Base-by-base conservation (phyloP, 2,113 vertebrate genomes). In the Bubo scandiacus region DNA sequence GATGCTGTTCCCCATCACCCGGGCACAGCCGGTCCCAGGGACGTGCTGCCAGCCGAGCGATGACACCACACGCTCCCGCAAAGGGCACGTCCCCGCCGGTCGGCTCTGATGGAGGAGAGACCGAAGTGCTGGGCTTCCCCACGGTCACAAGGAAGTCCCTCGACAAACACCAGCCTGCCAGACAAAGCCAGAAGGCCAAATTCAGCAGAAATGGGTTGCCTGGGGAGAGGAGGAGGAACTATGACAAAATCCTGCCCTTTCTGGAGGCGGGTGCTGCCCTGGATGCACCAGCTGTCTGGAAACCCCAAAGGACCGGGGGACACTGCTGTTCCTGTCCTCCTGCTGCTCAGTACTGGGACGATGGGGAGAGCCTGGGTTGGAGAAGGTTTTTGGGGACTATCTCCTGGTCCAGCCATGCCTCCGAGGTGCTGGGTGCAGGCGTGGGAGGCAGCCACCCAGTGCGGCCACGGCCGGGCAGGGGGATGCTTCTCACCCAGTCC, bases 31-130 rank as follows among this genome's bases (percentile, higher is more conserved):
- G 11, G 36, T 34, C 30, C n/a, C 26, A 5, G 66, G 47, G 38
- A 10, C 1, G 2, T 15, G 82, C 30, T 52, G 29, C n/a, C 0
- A 1, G 51, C 51, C 10, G 22, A 43, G 75, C 1, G 0, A 6
- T 47, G 80, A 7, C 55, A 11, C 49, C 0, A 0, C 52, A 8
- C 5, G 0, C 13, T 32, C 52, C 74, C 1, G 1, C 2, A 2
- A 57, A 61, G n/a, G 52, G 9, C 65, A 30, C 3, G 0, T 45
- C 6, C 1, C 51, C 4, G 0, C 43, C 4, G 0, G 15, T 34
- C 62, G 19, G 32, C 61, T 38, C 19, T 19, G 57, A 4, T 14
- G 32, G 38, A 51, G 57, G 63, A 72, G 20, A 40, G 13, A 4
- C 23, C 4, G 2, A n/a, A 67, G 21, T 0, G 14, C 62, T 42